A percentile compares a stretch with the other conserved stretches of the same genome.
Evolutionary conservation across 2,888 invertebrate species (phyloP).

Genomic region (Ectropis crepuscularia): DNA sequence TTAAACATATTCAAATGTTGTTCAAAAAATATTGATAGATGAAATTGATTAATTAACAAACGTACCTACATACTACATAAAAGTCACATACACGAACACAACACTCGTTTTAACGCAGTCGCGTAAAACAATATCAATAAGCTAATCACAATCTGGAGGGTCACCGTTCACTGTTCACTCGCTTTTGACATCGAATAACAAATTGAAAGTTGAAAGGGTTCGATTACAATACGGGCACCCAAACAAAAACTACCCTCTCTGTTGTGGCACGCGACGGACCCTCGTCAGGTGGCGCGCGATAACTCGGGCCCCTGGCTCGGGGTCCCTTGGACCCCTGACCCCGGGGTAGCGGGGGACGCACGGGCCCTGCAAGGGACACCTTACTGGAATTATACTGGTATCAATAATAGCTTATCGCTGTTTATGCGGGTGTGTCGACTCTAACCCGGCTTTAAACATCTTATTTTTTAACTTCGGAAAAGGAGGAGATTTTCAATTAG

Average conservation of each 20-base stretch:
- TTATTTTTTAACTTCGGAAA: too few species aligned
- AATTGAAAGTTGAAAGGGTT: slow-evolving; percentile 37
- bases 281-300: slow-evolving; percentile 29
- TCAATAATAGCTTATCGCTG: slow-evolving; percentile 26
- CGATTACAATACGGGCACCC: slow-evolving; percentile 40
- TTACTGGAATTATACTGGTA: slow-evolving; percentile 19
- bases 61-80: too few species aligned
- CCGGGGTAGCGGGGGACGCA: slow-evolving; percentile 5
- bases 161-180: slow-evolving; percentile 12
- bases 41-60: too few species aligned
- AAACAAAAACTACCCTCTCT: slow-evolving; percentile 24
- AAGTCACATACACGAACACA: too few species aligned
- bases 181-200: slow-evolving; percentile 35
- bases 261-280: slow-evolving; percentile 29
- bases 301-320: slow-evolving; percentile 17
- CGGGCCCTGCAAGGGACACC: slow-evolving; percentile 5
- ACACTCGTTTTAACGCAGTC: background rate
- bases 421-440: slow-evolving; percentile 21
- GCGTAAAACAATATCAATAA: slow-evolving; percentile 31
- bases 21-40: too few species aligned
- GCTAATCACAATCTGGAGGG: slow-evolving; percentile 29
- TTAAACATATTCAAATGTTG: too few species aligned
- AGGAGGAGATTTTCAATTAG: too few species aligned
- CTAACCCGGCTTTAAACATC: too few species aligned
- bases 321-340: slow-evolving; percentile 5